Conservation (phyloP, 1,140 invertebrate species). For the Ditylenchus dipsaci region DNA sequence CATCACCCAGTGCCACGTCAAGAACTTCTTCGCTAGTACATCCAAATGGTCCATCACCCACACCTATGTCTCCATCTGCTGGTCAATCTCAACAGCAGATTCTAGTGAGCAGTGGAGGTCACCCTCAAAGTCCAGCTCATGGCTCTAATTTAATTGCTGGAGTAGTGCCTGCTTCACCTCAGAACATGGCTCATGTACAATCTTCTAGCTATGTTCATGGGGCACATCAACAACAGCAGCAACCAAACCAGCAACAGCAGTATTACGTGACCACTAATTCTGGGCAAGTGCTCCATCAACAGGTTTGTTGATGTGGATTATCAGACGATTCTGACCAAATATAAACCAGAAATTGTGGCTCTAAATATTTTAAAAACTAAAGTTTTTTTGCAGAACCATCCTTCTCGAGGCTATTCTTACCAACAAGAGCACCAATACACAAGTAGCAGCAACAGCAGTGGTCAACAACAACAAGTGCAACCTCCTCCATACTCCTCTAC, state of each 20-base stretch:
- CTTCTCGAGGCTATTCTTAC: too few species aligned
- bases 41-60: not conserved
- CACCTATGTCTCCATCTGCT: not conserved
- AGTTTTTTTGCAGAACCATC: too few species aligned
- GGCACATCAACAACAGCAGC: not conserved
- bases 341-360: too few species aligned
- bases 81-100: not conserved
- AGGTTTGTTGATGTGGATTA: not conserved
- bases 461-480: not conserved
- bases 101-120: not conserved
- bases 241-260: not conserved
- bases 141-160: not conserved
- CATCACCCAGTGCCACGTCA: not conserved
- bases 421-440: slow-evolving; percentile 1
- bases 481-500: too few species aligned
- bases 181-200: too few species aligned
- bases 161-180: not conserved
- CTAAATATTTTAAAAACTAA: too few species aligned
- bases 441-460: too few species aligned
- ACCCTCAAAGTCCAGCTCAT: not conserved
- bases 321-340: too few species aligned
- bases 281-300: not conserved
- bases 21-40: not conserved
- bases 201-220: not conserved
- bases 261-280: slow-evolving; percentile 2